phyloP scores from a whole-genome alignment of 2,888 invertebrate species.

The Graphium colonna region DNA sequence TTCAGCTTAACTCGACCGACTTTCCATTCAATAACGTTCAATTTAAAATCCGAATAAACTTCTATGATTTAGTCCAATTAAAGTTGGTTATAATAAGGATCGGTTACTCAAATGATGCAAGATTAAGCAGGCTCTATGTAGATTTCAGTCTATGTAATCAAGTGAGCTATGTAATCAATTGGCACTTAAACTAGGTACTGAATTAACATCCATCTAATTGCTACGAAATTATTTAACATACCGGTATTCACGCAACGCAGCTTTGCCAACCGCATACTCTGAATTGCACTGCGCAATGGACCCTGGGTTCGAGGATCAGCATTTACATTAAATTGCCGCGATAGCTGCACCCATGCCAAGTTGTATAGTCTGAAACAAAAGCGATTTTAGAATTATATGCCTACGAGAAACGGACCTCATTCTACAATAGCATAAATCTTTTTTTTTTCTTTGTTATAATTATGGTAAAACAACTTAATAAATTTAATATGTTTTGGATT shows the following conservation, averaged over 20 bases:
- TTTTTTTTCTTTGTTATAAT: no score
- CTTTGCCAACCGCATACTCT: background rate
- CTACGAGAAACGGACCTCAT: no score
- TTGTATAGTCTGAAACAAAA: no score
- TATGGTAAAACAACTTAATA: no score
- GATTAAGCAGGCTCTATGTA: slow-evolving; percentile 4
- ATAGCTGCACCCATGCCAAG: background rate
- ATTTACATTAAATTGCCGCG: background rate
- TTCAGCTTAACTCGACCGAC: slow-evolving; percentile 36
- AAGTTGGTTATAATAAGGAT: background rate
- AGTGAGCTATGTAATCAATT: slow-evolving; percentile 15
- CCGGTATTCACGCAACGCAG: slow-evolving; percentile 8
- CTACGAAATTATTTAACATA: slow-evolving; percentile 16
- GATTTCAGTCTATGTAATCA: background rate
- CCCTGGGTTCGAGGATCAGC: background rate
- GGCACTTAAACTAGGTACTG: slow-evolving; percentile 17
- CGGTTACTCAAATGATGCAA: background rate
- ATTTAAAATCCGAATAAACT: slow-evolving; percentile 31
- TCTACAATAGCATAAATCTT: no score
- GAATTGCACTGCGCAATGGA: slow-evolving; percentile 11
- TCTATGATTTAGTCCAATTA: background rate
- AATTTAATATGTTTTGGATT: no score
- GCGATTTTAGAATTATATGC: no score
- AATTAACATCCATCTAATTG: slow-evolving; percentile 17
- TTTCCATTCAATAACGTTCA: slow-evolving; percentile 38